Evolutionary conservation across 92 coral and sea anemone species (phyloP).

Genomic region (Blastomussa wellsi): DNA sequence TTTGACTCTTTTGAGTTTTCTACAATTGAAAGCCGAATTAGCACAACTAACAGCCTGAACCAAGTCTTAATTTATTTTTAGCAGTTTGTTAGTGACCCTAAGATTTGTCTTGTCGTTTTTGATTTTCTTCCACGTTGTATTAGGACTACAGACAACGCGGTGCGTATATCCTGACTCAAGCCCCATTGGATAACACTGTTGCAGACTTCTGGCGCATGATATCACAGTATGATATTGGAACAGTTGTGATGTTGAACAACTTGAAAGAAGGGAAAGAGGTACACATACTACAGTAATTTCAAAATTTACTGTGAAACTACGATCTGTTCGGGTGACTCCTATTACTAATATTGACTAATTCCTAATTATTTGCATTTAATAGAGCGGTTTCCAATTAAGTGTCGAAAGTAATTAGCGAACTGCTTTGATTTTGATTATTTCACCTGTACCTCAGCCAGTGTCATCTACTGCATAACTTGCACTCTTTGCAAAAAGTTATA

Average conservation of each 20-base stretch:
- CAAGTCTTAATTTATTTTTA: too few relatives aligned
- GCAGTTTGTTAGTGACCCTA: too few relatives aligned
- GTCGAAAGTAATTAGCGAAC: too few relatives aligned
- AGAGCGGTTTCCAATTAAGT: not conserved
- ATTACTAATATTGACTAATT: not conserved
- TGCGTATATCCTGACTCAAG: constrained; percentile 76
- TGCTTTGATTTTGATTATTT: too few relatives aligned
- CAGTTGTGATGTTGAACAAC: constrained; percentile 73
- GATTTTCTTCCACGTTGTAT: not conserved
- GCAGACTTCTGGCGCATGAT: constrained; percentile 80
- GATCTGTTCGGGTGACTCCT: too few relatives aligned
- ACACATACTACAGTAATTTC: not conserved
- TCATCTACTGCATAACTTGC: too few relatives aligned
- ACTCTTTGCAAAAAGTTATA: too few relatives aligned
- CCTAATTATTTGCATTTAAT: not conserved
- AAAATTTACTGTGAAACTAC: not conserved
- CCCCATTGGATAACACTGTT: constrained; percentile 66
- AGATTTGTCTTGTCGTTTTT: too few relatives aligned
- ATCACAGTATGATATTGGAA: constrained; percentile 60
- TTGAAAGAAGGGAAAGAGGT: constrained; percentile 63
- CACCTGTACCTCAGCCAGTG: too few relatives aligned
- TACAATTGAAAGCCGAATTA: too few relatives aligned
- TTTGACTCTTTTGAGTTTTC: too few relatives aligned
- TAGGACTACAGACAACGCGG: constrained; percentile 62
- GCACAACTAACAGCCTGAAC: too few relatives aligned